Evolutionary conservation across 2,888 invertebrate genomes (phyloP), one percentile per base, ranked within the genome.

Genomic region (Orchestes rusci): DNA sequence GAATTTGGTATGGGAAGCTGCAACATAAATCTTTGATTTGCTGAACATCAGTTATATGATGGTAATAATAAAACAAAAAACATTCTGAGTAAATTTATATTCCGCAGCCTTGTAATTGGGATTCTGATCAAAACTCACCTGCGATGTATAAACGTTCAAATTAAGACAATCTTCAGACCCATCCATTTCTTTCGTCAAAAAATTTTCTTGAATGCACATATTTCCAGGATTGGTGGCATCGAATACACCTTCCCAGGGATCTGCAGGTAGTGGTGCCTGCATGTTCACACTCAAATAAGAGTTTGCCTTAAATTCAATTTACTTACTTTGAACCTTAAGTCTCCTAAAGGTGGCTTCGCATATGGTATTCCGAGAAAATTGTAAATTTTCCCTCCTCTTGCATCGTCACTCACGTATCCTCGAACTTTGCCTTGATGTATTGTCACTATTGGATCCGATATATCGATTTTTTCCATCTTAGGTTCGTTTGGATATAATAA

Each of bases 361-460:
- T 66, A 69, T 1, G 68, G 68, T 33, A 68, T 64, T 16, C 67
- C 66, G 42, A 60, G 59, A 49, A 68, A 68, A 53, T 62, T 59
- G 40, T 58, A 59, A 50, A 58, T 66, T 29, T 46, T 42, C 8
- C 54, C 55, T 12, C 62, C 64, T n/a, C 57, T 44, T 16, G 50
- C 50, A 50, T 63, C 59, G 13, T 38, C 48, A 13, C 52, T 52
- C 4, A 58, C 39, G 45, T 51, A 55, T 15, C 67, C 67, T 19
- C 49, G 47, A 10, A 66, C 27, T 51, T 56, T 54, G 10, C 67
- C 67, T 43, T 59, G 51, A 5, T 37, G 17, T 16, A 53, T 35
- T 3, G 39, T 42, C 8, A 55, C 54, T 16, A 53, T 23, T 2
- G 55, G 52, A n/a, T n/a, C n/a, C n/a, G n/a, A n/a, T n/a, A n/a